A percentile compares a stretch with the other conserved stretches of the same genome.
Conservation (phyloP, 2,888 invertebrate species). For the Calameuta idolon region DNA sequence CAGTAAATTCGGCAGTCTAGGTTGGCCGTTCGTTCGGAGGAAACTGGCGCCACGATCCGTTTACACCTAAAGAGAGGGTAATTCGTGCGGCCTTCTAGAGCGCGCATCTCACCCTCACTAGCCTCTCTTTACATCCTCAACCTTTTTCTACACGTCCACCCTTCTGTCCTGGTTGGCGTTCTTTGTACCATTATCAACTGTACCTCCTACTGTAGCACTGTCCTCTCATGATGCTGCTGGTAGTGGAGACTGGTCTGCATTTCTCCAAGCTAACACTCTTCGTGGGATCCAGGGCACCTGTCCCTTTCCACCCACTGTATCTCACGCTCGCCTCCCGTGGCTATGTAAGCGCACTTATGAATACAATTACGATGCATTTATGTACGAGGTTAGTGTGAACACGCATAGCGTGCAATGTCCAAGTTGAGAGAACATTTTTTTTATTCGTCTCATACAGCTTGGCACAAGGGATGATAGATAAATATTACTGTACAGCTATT, state of each 20-base stretch:
- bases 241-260: slow-evolving; percentile 26
- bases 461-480: neutral
- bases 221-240: neutral
- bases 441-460: neutral
- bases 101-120: slow-evolving; percentile 36
- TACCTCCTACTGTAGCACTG: slow-evolving; percentile 13
- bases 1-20: neutral
- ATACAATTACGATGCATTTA: slow-evolving; percentile 47
- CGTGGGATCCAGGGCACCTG: slow-evolving; percentile 58
- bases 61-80: slow-evolving; percentile 56
- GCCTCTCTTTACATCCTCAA: slow-evolving; percentile 22
- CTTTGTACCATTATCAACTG: slow-evolving; percentile 9
- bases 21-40: neutral
- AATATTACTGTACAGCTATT: neutral
- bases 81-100: slow-evolving; percentile 60
- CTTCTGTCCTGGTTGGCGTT: slow-evolving; percentile 12
- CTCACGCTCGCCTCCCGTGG: slow-evolving; percentile 9
- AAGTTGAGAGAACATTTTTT: neutral
- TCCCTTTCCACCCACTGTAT: slow-evolving; percentile 29
- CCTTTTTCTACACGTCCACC: slow-evolving; percentile 6
- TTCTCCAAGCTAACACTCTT: slow-evolving; percentile 41
- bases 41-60: slow-evolving; percentile 18
- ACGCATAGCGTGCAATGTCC: neutral
- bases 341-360: slow-evolving; percentile 50
- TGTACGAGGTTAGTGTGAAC: neutral